Percentiles rank a stretch among this genome's conserved stretches.
Evolutionary conservation across 37 sponge, comb jelly and placozoan genomes (phyloP).

Genomic region (Tethya wilhelma): DNA sequence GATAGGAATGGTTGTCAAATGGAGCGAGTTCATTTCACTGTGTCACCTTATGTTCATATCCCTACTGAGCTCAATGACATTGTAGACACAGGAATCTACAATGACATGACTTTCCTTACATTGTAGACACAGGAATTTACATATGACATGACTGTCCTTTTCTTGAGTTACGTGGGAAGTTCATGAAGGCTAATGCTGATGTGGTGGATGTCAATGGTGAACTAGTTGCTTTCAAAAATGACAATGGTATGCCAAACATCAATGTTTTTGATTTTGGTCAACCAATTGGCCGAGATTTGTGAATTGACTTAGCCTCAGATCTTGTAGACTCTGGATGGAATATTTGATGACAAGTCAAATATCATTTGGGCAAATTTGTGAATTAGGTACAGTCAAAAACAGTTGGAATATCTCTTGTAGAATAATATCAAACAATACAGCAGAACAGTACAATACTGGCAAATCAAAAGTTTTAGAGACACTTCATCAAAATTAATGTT

Average conservation of each 20-base stretch:
- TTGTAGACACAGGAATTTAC: no score
- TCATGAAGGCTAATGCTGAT: no score
- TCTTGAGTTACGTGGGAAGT: slow-evolving; percentile 9
- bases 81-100: no score
- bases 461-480: slow-evolving; percentile 12
- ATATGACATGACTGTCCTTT: slow-evolving; percentile 15
- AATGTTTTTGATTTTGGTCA: slow-evolving; percentile 25
- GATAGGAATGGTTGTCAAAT: no score
- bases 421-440: slow-evolving; percentile 2
- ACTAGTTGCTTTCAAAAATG: no score
- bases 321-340: slow-evolving; percentile 20
- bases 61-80: no score
- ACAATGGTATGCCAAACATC: slow-evolving; percentile 23
- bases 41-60: no score
- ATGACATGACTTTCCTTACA: no score
- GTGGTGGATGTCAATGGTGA: no score
- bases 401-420: slow-evolving; percentile 17
- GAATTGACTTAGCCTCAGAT: slow-evolving; percentile 7
- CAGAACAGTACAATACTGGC: slow-evolving; percentile 7
- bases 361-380: slow-evolving; percentile 29
- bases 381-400: slow-evolving; percentile 1
- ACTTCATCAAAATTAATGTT: slow-evolving; percentile 15
- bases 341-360: slow-evolving; percentile 8
- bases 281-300: slow-evolving; percentile 10
- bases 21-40: no score